Base-by-base conservation (phyloP, 1,140 invertebrate genomes). In the Schlechtendalia chinensis region DNA sequence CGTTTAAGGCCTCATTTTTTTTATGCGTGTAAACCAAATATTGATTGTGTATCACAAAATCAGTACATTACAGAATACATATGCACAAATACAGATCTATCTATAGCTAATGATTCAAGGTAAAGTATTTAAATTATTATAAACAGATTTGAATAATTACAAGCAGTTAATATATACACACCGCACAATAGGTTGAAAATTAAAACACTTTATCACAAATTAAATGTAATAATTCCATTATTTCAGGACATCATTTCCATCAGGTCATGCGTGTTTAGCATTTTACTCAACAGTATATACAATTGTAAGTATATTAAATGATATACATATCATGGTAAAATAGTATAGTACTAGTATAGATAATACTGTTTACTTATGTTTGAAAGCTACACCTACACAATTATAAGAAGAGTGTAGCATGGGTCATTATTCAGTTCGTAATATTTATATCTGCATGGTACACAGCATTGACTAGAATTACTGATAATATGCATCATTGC, bases 401-500 rank as follows among this genome's bases (percentile, higher is more conserved):
- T 81, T 54, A 56, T 71, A 81, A 67, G 29, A 71, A 71, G 22
- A 75, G 8, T 65, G 59, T 82, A 47, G n/a, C 61, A n/a, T 61
- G 58, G 29, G 14, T 72, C 17, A 54, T 77, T 45, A 32, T 88
- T 6, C 88, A 84, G 80, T 81, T 82, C 24, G 1, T 79, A 56
- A 39, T 82, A 8, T 27, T 89, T 22, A 83, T 86, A 80, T 81
- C 87, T 81, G 87, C 88, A 8, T 87, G 85, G 83, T 86, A 83
- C 81, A 87, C 86, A 22, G 86, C 85, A 12, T 83, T 89, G 50
- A 88, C 89, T 1, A 83, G 90, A 50, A 87, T 91, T 58, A 86
- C 87, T 74, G 90, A 92, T 84, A 88, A 90, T 84, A 91, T 90
- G 85, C 91, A 91, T 84, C 91, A 91, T 83, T 90, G 88, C 88